Percentiles rank a stretch among this genome's conserved stretches.
Conservation (phyloP, 2,113 vertebrate genomes). For the Chloroceryle aenea region DNA sequence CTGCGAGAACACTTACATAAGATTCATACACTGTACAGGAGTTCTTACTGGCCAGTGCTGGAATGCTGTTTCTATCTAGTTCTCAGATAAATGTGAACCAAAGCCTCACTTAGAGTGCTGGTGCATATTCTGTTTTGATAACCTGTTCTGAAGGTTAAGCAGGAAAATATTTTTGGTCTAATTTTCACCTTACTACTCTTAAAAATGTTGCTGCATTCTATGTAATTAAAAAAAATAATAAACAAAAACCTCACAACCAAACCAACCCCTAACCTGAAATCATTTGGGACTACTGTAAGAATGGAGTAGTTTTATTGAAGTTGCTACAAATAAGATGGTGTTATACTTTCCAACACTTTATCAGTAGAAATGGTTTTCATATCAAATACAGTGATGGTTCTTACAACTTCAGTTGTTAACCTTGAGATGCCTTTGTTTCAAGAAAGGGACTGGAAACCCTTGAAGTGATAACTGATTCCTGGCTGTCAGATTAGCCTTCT, state of each 20-base stretch:
- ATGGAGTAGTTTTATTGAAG: not conserved
- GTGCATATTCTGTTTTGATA: not conserved
- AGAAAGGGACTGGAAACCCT: not conserved
- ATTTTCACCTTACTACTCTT: not conserved
- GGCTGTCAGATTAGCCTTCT: not conserved
- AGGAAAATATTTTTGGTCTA: not conserved
- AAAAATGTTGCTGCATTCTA: not conserved
- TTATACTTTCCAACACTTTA: not conserved
- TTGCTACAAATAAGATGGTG: not conserved
- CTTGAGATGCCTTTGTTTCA: not conserved
- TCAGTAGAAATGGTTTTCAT: not conserved
- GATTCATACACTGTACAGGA: not conserved
- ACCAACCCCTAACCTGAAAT: not conserved
- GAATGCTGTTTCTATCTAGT: not conserved
- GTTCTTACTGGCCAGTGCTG: not conserved
- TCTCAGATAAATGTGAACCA: not conserved
- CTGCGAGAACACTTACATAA: constrained; percentile 55
- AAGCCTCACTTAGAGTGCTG: not conserved
- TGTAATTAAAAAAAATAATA: not conserved
- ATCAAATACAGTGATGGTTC: not conserved
- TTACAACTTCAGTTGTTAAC: not conserved
- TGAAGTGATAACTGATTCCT: not conserved
- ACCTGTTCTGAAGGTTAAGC: not conserved
- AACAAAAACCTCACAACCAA: not conserved
- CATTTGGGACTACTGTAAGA: not conserved